These are phyloP conservation scores for Archilochus colubris DNA, from an alignment of 2,113 vertebrate species.

Conservation along the genomic window DNA sequence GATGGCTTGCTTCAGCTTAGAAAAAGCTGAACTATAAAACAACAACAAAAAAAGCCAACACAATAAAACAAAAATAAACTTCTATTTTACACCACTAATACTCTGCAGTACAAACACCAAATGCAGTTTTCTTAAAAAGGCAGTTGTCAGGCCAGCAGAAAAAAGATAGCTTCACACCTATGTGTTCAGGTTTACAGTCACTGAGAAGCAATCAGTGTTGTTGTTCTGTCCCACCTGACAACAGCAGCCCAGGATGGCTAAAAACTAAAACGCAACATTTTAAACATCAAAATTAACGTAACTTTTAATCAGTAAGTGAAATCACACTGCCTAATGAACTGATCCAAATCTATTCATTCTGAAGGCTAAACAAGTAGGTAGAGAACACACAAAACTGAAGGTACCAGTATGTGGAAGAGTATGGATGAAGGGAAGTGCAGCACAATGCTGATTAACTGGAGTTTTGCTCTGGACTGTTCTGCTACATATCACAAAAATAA, in stretches of 20 bases:
- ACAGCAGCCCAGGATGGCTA: neutral
- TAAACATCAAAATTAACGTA: neutral
- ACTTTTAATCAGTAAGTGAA: neutral
- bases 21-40: neutral
- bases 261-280: rapidly evolving
- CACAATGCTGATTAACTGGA: neutral
- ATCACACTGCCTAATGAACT: neutral
- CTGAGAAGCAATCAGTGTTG: neutral
- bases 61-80: neutral
- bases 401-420: neutral
- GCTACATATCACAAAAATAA: neutral
- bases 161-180: neutral
- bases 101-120: neutral
- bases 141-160: neutral
- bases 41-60: neutral
- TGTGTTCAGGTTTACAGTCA: neutral
- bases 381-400: neutral
- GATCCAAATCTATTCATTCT: neutral
- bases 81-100: neutral
- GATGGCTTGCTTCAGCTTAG: neutral
- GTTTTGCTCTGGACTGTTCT: neutral
- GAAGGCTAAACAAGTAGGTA: neutral
- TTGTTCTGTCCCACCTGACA: neutral
- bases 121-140: neutral
- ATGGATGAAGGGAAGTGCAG: neutral